Conservation (phyloP, 1,140 invertebrate species). For the Bathynomus jamesi region DNA sequence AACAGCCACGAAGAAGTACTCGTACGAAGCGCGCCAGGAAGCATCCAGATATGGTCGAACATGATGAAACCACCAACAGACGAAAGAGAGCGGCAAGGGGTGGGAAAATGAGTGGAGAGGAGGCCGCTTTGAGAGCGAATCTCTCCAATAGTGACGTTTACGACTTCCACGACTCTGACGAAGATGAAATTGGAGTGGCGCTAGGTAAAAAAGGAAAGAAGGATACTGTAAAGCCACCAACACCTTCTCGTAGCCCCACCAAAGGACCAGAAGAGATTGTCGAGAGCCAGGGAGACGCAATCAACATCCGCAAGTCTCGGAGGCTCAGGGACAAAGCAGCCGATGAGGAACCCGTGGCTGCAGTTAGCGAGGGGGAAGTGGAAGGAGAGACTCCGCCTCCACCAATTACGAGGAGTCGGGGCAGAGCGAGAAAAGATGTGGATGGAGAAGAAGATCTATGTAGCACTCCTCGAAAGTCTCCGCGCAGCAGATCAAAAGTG, state of each 20-base stretch:
- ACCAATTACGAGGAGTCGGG: not conserved
- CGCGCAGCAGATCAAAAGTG: not conserved
- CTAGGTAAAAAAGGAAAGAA: conserved; percentile 11
- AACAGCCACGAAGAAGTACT: conserved; percentile 12
- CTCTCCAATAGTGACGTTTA: conserved; percentile 5
- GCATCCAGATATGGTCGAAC: conserved; percentile 16
- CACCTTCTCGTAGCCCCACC: not conserved
- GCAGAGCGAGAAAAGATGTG: not conserved
- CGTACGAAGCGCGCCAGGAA: conserved; percentile 8
- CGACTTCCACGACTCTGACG: conserved; percentile 12
- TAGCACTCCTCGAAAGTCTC: not conserved
- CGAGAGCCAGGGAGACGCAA: not conserved
- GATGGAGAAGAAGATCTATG: not conserved
- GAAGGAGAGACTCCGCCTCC: not conserved
- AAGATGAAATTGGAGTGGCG: conserved; percentile 3
- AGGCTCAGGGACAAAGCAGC: conserved; percentile 6
- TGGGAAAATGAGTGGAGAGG: not conserved
- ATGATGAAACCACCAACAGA: conserved; percentile 12
- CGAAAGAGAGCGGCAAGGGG: conserved; percentile 1
- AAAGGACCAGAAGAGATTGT: not conserved
- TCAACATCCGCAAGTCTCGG: conserved; percentile 11
- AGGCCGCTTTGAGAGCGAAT: not conserved
- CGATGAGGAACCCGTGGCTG: conserved; percentile 4
- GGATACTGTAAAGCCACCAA: not conserved
- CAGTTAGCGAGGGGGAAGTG: not conserved